Base-by-base conservation (phyloP, 2,797 vertebrate species). In the Notamacropus eugenii region DNA sequence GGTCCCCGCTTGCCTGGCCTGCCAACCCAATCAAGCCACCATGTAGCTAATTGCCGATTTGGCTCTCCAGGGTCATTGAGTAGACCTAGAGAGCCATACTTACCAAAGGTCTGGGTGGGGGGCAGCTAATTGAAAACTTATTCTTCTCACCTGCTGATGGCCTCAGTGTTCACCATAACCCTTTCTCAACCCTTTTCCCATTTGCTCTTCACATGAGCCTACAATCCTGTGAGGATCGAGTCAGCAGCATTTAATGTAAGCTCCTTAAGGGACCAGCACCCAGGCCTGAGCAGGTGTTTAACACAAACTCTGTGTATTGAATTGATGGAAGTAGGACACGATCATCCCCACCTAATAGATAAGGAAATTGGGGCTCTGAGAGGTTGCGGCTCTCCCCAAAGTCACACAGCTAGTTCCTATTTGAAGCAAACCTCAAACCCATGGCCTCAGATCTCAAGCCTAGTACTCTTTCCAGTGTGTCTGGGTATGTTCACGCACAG, bases 341-440 rank as follows among this genome's bases (percentile, higher is more conserved):
- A 57, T 87, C 55, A 94, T 91, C 55, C 28, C 52, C 29, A 94
- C 90, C 67, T 92, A 92, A 93, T 19, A 96, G 90, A 82, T 82
- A 52, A 31, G 40, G n/a, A 55, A 40, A 12, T 56, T 29, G 94
- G 93, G 52, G 31, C n/a, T 58, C 28, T 74, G 50, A 50, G 11
- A 95, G 5, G 28, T 50, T 93, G 90, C 90, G 58, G 87, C 52
- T 58, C 90, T 52, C 52, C 67, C 31, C 54, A 57, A 92, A 22
- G 10, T 87, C 40, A 55, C 90, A 46, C 14, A 91, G 13, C 91
- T 95, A 93, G 40, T 31, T 87, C 54, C 55, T 46, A 52, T 24
- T 90, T 31, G 57, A 56, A 82, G 22, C 55, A 14, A 27, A 59
- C 90, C 87, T 92, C 40, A 87, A 90, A 93, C 27, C 34, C 34